Evolutionary conservation across 2,888 invertebrate genomes (phyloP), one percentile per base, ranked within the genome.

Genomic region (Orgyia antiqua): DNA sequence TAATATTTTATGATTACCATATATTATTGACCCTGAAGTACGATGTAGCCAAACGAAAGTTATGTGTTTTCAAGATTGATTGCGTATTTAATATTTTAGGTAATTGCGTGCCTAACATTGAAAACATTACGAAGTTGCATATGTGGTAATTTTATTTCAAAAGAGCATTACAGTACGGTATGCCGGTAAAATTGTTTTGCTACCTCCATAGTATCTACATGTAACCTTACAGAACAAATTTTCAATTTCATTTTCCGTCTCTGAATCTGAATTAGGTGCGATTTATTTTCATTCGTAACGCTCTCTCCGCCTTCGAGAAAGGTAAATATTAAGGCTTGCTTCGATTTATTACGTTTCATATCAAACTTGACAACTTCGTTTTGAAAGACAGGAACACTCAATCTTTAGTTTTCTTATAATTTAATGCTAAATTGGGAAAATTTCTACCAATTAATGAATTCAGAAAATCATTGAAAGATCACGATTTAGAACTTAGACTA

Each of bases 281-380:
- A 70, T 73, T 71, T 71, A 72, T 70, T 69, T 65, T 63, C 66
- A 70, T 71, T 73, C 65, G 58, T 61, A 53, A 59, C 66, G 56
- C 57, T 58, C 58, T 45, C 50, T 36, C 34, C 37, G 35, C 33
- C 39, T 33, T 44, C 46, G 42, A 51, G 41, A 49, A 60, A 59
- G 64, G 60, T 59, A 59, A 65, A 65, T 60, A 58, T 56, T 58
- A 55, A 55, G 51, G 55, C 52, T 47, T 46, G 47, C 38, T 19
- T 39, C 42, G 55, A 66, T 68, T 68, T 67, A 68, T 68, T 48
- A 52, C 50, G 30, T 52, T 48, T 51, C 51, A 52, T 55, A 51
- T 42, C 46, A 46, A 52, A 49, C 52, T 51, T 60, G 65, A 64
- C 58, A 43, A 47, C 45, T 57, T 49, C 48, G 58, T 57, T 57